These are phyloP conservation scores for Lepeophtheirus salmonis DNA, from an alignment of 1,140 invertebrate species.

Conservation along the genomic window DNA sequence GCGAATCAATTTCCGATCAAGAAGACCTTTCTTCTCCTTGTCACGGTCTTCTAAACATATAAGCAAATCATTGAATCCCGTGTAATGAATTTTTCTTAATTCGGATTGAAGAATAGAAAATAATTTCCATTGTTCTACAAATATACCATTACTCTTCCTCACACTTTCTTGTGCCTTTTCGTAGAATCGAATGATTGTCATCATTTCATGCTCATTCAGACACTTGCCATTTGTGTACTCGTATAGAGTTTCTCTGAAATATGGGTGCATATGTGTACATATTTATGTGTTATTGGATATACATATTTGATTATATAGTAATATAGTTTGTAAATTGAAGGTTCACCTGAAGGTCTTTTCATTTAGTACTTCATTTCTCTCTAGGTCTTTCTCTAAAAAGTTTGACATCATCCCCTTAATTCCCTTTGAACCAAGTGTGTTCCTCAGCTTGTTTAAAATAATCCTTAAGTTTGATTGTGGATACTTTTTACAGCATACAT, in stretches of 20 bases:
- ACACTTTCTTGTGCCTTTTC: too few relatives aligned
- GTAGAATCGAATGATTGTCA: background rate
- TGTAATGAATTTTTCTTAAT: background rate
- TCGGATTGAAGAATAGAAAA: background rate
- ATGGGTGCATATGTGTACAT: background rate
- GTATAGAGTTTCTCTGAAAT: background rate
- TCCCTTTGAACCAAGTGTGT: background rate
- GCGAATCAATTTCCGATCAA: background rate
- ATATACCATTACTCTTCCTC: too few relatives aligned
- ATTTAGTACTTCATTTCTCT: background rate
- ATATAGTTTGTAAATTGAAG: too few relatives aligned
- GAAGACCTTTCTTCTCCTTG: background rate
- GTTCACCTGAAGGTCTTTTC: background rate
- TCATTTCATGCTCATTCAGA: background rate
- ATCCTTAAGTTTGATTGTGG: background rate
- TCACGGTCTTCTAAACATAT: background rate
- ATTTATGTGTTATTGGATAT: background rate
- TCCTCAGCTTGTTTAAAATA: background rate
- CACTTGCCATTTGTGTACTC: background rate
- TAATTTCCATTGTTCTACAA: background rate
- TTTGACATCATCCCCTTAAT: background rate
- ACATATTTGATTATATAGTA: too few relatives aligned
- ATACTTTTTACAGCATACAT: too few relatives aligned
- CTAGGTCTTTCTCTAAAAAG: background rate
- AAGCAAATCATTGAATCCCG: background rate